Conservation (phyloP, 2,888 invertebrate species). For the Pseudococcus longispinus region DNA sequence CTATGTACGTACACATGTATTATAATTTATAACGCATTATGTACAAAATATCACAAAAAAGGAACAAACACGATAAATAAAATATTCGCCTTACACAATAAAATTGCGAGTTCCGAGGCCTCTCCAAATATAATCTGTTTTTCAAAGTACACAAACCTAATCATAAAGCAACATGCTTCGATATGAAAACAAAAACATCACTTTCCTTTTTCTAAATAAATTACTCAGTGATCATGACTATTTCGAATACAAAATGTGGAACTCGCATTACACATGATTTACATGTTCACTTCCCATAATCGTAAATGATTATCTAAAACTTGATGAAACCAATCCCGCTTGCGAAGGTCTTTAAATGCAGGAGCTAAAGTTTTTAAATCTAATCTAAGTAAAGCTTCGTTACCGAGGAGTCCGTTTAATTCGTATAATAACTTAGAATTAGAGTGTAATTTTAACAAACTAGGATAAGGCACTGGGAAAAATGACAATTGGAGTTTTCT, state of each 20-base stretch:
- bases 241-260: background rate
- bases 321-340: constrained; percentile 84
- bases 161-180: background rate
- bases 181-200: background rate
- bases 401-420: constrained; percentile 76
- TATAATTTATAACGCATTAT: background rate
- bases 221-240: background rate
- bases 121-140: background rate
- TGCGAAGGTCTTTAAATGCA: constrained; percentile 76
- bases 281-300: constrained; percentile 89
- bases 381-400: constrained; percentile 83
- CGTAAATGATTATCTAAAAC: constrained; percentile 88
- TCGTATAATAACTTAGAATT: constrained; percentile 71
- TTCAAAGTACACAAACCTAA: too few species aligned
- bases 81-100: background rate
- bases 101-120: background rate
- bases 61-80: constrained; percentile 27
- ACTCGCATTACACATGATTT: constrained; percentile 59
- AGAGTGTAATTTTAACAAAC: constrained; percentile 81
- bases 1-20: background rate
- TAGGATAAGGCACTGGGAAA: constrained; percentile 83
- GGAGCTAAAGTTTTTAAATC: constrained; percentile 81
- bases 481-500: constrained; percentile 73
- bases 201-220: background rate
- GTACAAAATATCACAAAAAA: constrained; percentile 41